Base-by-base conservation (phyloP, 2,113 vertebrate species). In the Takifugu bimaculatus region DNA sequence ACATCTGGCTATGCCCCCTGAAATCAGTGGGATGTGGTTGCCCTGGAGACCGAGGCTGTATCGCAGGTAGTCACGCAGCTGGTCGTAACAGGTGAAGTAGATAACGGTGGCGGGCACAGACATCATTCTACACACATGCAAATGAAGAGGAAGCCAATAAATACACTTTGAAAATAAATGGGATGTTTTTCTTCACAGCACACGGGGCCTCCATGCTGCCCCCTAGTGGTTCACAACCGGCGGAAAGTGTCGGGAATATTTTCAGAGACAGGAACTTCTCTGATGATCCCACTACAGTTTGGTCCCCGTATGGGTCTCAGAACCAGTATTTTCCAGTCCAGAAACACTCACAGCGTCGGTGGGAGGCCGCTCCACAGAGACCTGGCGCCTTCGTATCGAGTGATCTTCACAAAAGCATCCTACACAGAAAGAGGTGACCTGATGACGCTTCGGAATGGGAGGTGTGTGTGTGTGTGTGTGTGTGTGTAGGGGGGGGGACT, bases 371-470 rank as follows among this genome's bases (percentile, higher is more conserved):
- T 98, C 96, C 96, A 99, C 75, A 99, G 83, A 48, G 95, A 96
- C 65, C 88, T 77, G 71, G 94, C 62, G 11, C 96, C 96, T 72
- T 99, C 96, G 0, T 94, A 61, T n/a, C 94, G 94, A 0, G 87
- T 90, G 53, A 99, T 99, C 87, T 99, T 98, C 85, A 96, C 93
- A 75, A 99, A 99, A 3, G 96, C 96, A 9, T 99, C 96, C 96
- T 99, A 67, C 3, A 50, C 29, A n/a, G 26, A 52, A 45, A 73
- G 32, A 60, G 28, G 5, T 5, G 13, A 13, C 10, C 48, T 25
- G 50, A 2, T 12, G 35, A 39, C 11, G 35, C 11, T 39, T 39
- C 35, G 1, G 35, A 10, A 10, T 39, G 35, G 7, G 35, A 10
- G 35, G 35, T 39, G 35, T 39, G 35, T 39, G 35, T 39, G 35